phyloP scores from a whole-genome alignment of 2,797 vertebrate genomes.

The Cossypha caffra region DNA sequence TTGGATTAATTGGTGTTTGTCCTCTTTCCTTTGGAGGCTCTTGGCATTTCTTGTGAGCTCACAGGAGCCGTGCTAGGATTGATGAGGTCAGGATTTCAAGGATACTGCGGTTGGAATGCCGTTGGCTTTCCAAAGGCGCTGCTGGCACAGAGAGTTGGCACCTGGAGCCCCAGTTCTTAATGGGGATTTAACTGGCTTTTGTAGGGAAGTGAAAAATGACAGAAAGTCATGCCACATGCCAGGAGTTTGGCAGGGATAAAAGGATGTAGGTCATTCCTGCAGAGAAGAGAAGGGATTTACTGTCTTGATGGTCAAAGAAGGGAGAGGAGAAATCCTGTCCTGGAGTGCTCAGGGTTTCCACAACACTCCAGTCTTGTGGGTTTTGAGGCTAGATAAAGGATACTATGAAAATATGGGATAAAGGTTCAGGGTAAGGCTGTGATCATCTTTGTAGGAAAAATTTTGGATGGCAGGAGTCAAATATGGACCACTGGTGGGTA shows the following conservation, averaged over 20 bases:
- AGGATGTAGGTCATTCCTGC: conserved; percentile 17
- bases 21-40: not conserved
- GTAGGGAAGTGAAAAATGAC: not conserved
- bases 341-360: not conserved
- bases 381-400: not conserved
- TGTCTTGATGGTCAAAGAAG: not conserved
- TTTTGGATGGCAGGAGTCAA: not conserved
- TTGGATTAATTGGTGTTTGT: not conserved
- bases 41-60: not conserved
- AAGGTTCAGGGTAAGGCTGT: not conserved
- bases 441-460: not conserved
- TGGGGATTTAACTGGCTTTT: not conserved
- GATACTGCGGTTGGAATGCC: not conserved
- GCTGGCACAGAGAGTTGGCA: not conserved
- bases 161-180: not conserved
- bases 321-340: not conserved
- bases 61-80: not conserved
- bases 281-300: not conserved
- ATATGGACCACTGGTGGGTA: accelerated
- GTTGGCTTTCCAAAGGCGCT: not conserved
- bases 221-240: not conserved
- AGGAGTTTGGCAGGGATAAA: not conserved
- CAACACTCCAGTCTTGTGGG: not conserved
- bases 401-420: accelerated
- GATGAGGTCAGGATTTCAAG: not conserved